These are phyloP conservation scores for Trachymyrmex cornetzi DNA, from an alignment of 1,140 invertebrate species.

Conservation along the genomic window DNA sequence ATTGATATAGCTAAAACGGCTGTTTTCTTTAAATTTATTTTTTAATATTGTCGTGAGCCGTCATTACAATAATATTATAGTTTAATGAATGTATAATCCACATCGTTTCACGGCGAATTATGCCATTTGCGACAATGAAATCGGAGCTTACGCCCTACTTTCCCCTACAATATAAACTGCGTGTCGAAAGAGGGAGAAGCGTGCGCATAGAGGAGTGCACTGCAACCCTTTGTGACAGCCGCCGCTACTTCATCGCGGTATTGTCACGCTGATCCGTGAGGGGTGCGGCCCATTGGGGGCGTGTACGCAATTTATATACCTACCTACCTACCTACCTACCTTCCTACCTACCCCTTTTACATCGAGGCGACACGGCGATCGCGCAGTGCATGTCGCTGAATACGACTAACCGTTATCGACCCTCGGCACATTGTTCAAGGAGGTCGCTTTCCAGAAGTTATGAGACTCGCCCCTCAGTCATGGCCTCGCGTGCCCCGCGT, in stretches of 20 bases:
- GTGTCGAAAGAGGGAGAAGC: slow-evolving; percentile 30
- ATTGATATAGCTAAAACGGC: neutral
- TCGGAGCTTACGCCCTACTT: slow-evolving; percentile 34
- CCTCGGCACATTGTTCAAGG: slow-evolving; percentile 68
- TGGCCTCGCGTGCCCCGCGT: slow-evolving; percentile 68
- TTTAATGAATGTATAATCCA: slow-evolving; percentile 18
- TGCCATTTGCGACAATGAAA: slow-evolving; percentile 11
- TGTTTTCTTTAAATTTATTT: neutral
- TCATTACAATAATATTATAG: slow-evolving; percentile 19
- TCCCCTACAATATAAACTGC: slow-evolving; percentile 14
- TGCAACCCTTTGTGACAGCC: slow-evolving; percentile 46
- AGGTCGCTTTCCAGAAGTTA: slow-evolving; percentile 67
- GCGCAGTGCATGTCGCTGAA: slow-evolving; percentile 57
- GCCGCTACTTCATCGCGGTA: slow-evolving; percentile 8
- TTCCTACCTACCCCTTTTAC: slow-evolving; percentile 69
- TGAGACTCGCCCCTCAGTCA: slow-evolving; percentile 69
- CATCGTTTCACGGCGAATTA: slow-evolving; percentile 16
- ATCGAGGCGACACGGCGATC: slow-evolving; percentile 55
- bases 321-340: slow-evolving; percentile 55
- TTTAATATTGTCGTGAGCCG: neutral
- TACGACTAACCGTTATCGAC: slow-evolving; percentile 72
- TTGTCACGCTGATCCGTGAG: slow-evolving; percentile 61
- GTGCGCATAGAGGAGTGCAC: slow-evolving; percentile 16
- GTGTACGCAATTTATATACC: slow-evolving; percentile 67
- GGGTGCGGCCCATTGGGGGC: slow-evolving; percentile 78